phyloP scores from a whole-genome alignment of 2,113 vertebrate species.

The Alaudala cheleensis region DNA sequence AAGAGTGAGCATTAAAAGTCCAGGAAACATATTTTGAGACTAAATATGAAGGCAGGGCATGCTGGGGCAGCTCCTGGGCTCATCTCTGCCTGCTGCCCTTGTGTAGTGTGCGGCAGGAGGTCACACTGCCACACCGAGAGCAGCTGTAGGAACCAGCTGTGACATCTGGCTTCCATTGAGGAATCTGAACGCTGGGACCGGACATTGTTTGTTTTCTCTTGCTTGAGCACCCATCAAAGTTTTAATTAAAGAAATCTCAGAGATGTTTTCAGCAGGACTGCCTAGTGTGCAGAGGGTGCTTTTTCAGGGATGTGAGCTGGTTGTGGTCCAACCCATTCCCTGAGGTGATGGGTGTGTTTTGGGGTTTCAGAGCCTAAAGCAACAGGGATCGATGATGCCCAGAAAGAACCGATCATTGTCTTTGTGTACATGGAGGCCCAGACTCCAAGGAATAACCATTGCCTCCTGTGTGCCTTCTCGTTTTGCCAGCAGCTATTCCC shows the following conservation, averaged over 20 bases:
- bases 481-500: background rate
- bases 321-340: fast-evolving
- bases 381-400: background rate
- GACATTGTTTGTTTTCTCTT: slow-evolving; percentile 31
- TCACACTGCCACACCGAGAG: background rate
- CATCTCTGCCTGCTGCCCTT: background rate
- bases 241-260: slow-evolving; percentile 34
- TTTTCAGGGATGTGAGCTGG: background rate
- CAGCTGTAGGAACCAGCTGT: background rate
- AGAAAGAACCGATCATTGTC: background rate
- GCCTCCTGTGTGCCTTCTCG: background rate
- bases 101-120: background rate
- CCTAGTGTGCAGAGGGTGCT: background rate
- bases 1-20: background rate
- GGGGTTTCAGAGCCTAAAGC: background rate
- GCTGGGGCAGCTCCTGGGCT: background rate
- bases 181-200: background rate
- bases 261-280: background rate
- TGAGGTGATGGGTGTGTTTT: background rate
- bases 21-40: background rate
- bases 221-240: background rate
- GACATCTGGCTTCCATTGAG: slow-evolving; percentile 33
- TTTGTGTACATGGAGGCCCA: background rate
- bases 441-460: background rate
- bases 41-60: background rate